Evolutionary conservation across 1,140 invertebrate species (phyloP).

Genomic region (Halotydeus destructor): DNA sequence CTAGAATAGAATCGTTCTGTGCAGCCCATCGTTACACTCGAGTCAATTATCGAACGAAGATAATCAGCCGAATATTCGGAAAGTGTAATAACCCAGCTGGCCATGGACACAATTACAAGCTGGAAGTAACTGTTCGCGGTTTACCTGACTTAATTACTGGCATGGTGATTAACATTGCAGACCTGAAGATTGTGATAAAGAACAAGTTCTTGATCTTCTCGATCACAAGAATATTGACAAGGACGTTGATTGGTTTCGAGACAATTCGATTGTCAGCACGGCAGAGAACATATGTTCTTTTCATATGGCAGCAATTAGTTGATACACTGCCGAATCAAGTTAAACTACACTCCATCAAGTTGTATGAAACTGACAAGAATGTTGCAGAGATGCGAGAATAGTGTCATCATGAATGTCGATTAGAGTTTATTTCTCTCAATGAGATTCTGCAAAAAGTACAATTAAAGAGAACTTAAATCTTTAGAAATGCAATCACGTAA

Average conservation of each 20-base stretch:
- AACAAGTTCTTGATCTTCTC: slow-evolving; percentile 45
- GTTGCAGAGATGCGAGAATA: slow-evolving; percentile 57
- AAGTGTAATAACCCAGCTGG: slow-evolving; percentile 92
- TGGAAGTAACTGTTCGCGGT: slow-evolving; percentile 73
- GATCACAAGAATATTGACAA: slow-evolving; percentile 92
- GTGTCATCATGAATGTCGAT: no score
- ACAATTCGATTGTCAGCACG: slow-evolving; percentile 45
- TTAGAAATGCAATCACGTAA: no score
- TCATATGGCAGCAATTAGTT: slow-evolving; percentile 62
- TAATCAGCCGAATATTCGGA: slow-evolving; percentile 58
- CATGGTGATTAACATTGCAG: slow-evolving; percentile 86
- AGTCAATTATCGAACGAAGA: slow-evolving; percentile 43
- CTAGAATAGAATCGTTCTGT: slow-evolving; percentile 31
- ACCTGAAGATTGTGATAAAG: slow-evolving; percentile 60
- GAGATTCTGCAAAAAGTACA: no score
- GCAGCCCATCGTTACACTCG: slow-evolving; percentile 35
- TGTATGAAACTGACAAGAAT: slow-evolving; percentile 94
- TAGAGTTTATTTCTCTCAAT: no score
- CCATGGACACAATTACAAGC: slow-evolving; percentile 92
- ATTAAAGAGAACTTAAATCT: no score
- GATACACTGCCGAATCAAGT: slow-evolving; percentile 39
- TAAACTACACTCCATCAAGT: slow-evolving; percentile 69
- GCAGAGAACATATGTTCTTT: slow-evolving; percentile 80
- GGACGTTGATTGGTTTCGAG: slow-evolving; percentile 71
- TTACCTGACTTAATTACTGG: slow-evolving; percentile 61